A percentile compares a stretch with the other conserved stretches of the same genome.
These are phyloP conservation scores for Gallinago nigripennis DNA, from an alignment of 2,797 vertebrate species.

Conservation along the genomic window DNA sequence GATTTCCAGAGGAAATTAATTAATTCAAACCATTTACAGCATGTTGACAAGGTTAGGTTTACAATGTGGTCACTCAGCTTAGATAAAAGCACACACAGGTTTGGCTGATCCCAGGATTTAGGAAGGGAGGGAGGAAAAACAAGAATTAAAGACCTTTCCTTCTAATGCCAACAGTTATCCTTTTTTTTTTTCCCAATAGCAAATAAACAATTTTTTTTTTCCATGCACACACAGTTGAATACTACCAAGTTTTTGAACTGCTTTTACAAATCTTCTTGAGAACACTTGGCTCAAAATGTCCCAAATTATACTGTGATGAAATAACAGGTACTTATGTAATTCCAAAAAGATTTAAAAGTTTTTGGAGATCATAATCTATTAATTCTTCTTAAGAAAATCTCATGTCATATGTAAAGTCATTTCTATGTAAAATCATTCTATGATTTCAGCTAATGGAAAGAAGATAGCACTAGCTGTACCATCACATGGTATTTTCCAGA, in stretches of 20 bases:
- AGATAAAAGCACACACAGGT: slow-evolving; percentile 18
- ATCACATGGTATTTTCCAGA: neutral
- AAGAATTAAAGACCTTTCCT: slow-evolving; percentile 3
- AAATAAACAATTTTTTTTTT: neutral
- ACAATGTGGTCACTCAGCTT: slow-evolving; percentile 33
- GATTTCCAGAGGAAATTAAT: slow-evolving; percentile 83
- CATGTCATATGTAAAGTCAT: neutral
- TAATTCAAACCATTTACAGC: slow-evolving; percentile 77
- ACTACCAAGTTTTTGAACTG: neutral
- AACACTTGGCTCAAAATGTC: neutral
- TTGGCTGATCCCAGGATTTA: slow-evolving; percentile 19
- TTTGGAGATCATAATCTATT: neutral
- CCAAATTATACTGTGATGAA: neutral
- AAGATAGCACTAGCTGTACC: neutral
- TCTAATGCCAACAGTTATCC: neutral
- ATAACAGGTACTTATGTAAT: neutral
- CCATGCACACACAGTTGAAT: neutral
- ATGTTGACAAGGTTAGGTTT: slow-evolving; percentile 57
- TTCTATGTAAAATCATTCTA: too few species aligned
- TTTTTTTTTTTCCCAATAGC: neutral
- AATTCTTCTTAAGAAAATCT: neutral
- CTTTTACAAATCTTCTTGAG: neutral
- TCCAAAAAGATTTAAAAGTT: neutral
- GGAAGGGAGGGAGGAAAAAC: neutral
- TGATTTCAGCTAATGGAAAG: neutral